These are phyloP conservation scores for Thereva unica DNA, from an alignment of 2,888 invertebrate species.

Conservation along the genomic window DNA sequence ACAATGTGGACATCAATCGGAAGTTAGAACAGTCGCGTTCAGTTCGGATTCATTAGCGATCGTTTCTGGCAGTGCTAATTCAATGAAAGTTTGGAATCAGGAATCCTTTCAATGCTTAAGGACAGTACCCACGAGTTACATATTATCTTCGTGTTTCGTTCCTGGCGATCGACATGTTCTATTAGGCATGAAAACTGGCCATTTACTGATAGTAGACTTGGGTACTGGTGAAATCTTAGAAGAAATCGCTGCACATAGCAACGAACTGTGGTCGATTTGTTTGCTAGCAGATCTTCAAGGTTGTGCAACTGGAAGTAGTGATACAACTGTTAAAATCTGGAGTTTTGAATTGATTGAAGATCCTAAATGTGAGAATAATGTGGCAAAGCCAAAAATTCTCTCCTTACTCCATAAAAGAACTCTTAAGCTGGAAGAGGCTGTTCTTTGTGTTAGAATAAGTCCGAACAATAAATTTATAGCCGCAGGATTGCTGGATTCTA, in stretches of 20 bases:
- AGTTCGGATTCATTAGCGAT: slow-evolving; percentile 89
- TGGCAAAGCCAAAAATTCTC: slow-evolving; percentile 62
- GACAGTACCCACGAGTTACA: slow-evolving; percentile 69
- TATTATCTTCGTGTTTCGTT: slow-evolving; percentile 76
- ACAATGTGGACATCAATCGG: slow-evolving; percentile 84
- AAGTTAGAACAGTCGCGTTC: slow-evolving; percentile 84
- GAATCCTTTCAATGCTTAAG: slow-evolving; percentile 70
- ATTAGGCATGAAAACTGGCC: slow-evolving; percentile 83
- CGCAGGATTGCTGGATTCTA: slow-evolving; percentile 87
- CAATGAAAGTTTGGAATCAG: slow-evolving; percentile 91
- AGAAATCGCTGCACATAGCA: slow-evolving; percentile 78
- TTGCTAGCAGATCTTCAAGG: slow-evolving; percentile 82
- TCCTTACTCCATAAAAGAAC: slow-evolving; percentile 80
- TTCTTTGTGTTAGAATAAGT: slow-evolving; percentile 80
- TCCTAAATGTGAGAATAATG: slow-evolving; percentile 60
- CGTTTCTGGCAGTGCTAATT: slow-evolving; percentile 83
- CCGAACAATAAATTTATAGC: slow-evolving; percentile 87
- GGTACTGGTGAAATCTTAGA: slow-evolving; percentile 81
- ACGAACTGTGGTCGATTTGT: slow-evolving; percentile 78
- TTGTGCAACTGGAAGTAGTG: slow-evolving; percentile 83
- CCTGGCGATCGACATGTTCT: slow-evolving; percentile 89
- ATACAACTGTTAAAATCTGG: slow-evolving; percentile 92
- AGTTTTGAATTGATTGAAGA: slow-evolving; percentile 83
- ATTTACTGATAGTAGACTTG: slow-evolving; percentile 81
- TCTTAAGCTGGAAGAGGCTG: slow-evolving; percentile 84